These are phyloP conservation scores for Pollenia labialis DNA, from an alignment of 2,888 invertebrate genomes.

Conservation along the genomic window DNA sequence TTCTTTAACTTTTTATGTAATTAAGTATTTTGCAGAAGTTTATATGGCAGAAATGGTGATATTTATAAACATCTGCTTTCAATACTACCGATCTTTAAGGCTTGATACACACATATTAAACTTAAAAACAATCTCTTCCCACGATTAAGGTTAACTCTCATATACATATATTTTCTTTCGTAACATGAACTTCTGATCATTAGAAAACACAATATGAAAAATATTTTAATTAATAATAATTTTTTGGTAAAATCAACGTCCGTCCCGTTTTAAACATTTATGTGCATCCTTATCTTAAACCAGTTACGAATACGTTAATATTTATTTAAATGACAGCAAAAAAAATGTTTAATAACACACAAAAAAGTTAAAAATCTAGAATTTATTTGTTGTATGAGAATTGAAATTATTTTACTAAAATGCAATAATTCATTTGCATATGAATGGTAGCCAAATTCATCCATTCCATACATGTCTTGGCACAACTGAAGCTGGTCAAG, in stretches of 20 bases:
- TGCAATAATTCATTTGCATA: constrained; percentile 78
- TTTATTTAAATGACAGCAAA: constrained; percentile 54
- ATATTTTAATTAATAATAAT: constrained; percentile 6
- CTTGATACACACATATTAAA: too few relatives aligned
- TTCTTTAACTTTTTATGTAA: too few relatives aligned
- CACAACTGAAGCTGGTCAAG: constrained; percentile 43
- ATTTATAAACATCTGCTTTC: too few relatives aligned
- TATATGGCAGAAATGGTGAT: too few relatives aligned
- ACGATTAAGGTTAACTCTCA: too few relatives aligned
- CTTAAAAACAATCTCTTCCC: too few relatives aligned
- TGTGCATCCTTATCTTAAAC: neutral
- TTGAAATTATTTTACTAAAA: constrained; percentile 73
- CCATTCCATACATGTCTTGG: constrained; percentile 56
- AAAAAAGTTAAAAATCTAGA: constrained; percentile 15
- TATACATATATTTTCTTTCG: neutral
- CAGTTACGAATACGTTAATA: constrained; percentile 2
- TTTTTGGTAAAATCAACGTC: neutral
- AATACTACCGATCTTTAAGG: too few relatives aligned
- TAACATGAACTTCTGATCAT: neutral
- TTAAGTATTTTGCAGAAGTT: too few relatives aligned
- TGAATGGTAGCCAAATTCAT: constrained; percentile 73
- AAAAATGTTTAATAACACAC: neutral
- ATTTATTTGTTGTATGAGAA: constrained; percentile 55
- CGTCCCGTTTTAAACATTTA: neutral
- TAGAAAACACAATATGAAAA: neutral